Evolutionary conservation across 2,888 invertebrate species (phyloP), one percentile per base, ranked within the genome.

Genomic region (Apamea crenata): DNA sequence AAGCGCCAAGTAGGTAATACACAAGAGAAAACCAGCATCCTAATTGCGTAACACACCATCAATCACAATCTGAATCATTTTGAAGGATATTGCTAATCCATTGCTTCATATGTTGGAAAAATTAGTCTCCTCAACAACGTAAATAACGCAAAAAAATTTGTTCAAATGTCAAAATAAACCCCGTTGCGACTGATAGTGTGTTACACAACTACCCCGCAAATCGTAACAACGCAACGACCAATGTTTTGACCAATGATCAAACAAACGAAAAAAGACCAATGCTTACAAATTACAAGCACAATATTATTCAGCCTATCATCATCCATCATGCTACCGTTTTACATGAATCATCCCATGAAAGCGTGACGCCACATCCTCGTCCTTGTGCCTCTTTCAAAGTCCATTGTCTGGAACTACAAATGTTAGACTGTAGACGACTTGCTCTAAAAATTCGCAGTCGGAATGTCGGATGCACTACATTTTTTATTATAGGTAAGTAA

Each of bases 351-450:
- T 71, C 53, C 47, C 44, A 75, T 66, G 65, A 74, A 77, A 78
- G 73, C 74, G 78, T 82, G 78, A 74, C 78, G 32, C 50, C 67
- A 70, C 53, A 61, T 63, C 29, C 18, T 32, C 70, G 85, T 81
- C 88, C 88, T 87, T 83, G 87, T 78, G 14, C 78, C 68, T 83
- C 66, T 80, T 85, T 40, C 29, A 47, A 68, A 75, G 63, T 72
- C 79, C 68, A 86, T 87, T 84, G 88, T 88, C 80, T 79, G 61
- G 56, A 74, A 74, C 32, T 72, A 79, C 82, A 81, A 74, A 82
- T 80, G 61, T 65, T 74, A 74, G 66, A 81, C 78, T 29, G 76
- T 53, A 83, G 81, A 88, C 81, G 65, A 68, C 61, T 73, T 81
- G 70, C 12, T 65, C 78, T 59, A 10, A 71, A 82, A 79, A 50